Evolutionary conservation across 2,888 invertebrate species (phyloP), one percentile per base, ranked within the genome.

Genomic region (Caenorhabditis sp.): DNA sequence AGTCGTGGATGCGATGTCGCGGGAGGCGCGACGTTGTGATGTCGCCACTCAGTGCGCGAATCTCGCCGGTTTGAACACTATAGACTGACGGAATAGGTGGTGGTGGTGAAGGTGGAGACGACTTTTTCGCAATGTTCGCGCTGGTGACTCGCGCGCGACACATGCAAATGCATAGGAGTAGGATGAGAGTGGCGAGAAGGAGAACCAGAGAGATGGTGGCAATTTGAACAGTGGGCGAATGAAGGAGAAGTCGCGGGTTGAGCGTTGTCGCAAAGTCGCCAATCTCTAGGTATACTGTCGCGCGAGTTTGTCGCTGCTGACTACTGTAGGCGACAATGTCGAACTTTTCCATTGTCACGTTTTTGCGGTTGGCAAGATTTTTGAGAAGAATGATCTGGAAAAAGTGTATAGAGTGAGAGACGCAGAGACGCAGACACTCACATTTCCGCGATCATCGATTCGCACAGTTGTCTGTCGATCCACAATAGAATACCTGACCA

Each of bases 201-300:
- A 86, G 77, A 57, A 88, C 74, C 19, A 87, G 72, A 1, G 93
- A 93, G 0, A 93, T 93, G 77, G 93, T 93, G 14, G 89, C 82
- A 0, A 95, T 91, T 4, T 95, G 90, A 21, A 95, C 64, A 1
- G 63, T 54, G 19, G 50, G 61, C n/a, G 69, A 72, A 55, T 72
- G 53, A 14, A 77, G 59, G n/a, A 71, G 68, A 36, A 55, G 65
- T n/a, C 66, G 69, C 43, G 69, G 26, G 51, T 23, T 60, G 31
- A 55, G 24, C 1, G 24, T 91, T 19, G 95, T 91, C 2, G 84
- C 14, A 43, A 61, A 62, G 14, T 58, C 27, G 26, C 53, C 26
- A 23, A 84, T 73, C 68, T 84, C 84, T 2, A 84, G 59, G 58
- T 73, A 78, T n/a, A 84, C 77, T 14, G 69, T 76, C 23, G 80